Conservation (phyloP, 2,797 vertebrate genomes). For the Acrocephalus scirpaceus region DNA sequence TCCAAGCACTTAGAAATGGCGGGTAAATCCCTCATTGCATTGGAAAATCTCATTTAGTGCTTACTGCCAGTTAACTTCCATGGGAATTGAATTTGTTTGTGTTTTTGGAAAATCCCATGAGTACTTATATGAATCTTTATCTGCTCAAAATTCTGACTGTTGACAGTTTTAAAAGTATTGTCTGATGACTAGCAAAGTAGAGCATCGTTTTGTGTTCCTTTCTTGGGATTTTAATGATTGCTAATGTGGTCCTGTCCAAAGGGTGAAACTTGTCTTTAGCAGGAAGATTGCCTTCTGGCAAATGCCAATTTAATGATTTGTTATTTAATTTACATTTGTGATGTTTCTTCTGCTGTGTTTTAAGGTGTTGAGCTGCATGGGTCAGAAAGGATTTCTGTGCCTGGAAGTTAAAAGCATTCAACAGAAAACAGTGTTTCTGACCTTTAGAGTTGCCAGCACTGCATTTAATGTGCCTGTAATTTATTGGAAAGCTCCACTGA, state of each 20-base stretch:
- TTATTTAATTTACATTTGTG: background rate
- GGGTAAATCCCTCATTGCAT: background rate
- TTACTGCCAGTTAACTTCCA: background rate
- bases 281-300: background rate
- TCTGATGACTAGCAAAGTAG: background rate
- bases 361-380: background rate
- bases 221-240: background rate
- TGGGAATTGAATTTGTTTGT: background rate
- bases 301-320: background rate
- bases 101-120: background rate
- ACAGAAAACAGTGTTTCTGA: conserved; percentile 41
- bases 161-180: background rate
- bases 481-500: conserved; percentile 42
- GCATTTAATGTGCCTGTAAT: conserved; percentile 15
- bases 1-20: background rate
- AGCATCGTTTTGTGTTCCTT: background rate
- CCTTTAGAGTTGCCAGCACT: conserved; percentile 55
- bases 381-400: conserved; percentile 20
- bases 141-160: background rate
- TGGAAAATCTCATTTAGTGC: background rate
- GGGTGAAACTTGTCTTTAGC: background rate
- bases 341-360: background rate
- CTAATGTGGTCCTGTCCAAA: background rate
- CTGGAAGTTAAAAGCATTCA: conserved; percentile 23
- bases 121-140: background rate